phyloP scores from a whole-genome alignment of 2,888 invertebrate genomes.

The Vesta saturnalis region DNA sequence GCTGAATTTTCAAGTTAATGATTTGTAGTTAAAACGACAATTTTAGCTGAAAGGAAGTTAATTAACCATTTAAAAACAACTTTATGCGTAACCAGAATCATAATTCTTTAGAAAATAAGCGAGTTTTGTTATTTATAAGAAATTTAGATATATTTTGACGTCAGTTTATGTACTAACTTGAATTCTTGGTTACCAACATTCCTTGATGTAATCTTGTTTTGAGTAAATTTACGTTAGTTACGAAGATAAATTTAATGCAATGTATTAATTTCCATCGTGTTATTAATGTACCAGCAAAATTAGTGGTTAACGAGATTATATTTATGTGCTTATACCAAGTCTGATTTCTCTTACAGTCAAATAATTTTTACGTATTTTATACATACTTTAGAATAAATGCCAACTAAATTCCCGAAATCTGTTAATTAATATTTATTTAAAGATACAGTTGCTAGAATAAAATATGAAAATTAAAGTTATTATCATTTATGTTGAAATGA shows the following conservation, averaged over 20 bases:
- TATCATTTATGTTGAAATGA: too few relatives aligned
- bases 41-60: background rate
- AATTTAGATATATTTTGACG: background rate
- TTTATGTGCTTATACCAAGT: too few relatives aligned
- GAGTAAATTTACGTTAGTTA: background rate
- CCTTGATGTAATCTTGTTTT: slow-evolving; percentile 1
- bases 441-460: too few relatives aligned
- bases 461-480: too few relatives aligned
- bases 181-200: background rate
- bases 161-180: background rate
- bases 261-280: slow-evolving; percentile 1
- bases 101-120: background rate
- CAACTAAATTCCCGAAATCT: too few relatives aligned
- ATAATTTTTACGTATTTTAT: too few relatives aligned
- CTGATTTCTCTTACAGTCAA: too few relatives aligned
- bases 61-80: background rate
- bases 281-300: background rate
- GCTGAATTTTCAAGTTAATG: background rate
- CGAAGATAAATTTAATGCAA: background rate
- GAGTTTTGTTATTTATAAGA: background rate
- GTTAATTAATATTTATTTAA: too few relatives aligned
- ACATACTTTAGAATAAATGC: too few relatives aligned
- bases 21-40: background rate
- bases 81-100: background rate
- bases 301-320: background rate